Evolutionary conservation across 2,113 vertebrate species (phyloP).

Genomic region (Willisornis vidua): DNA sequence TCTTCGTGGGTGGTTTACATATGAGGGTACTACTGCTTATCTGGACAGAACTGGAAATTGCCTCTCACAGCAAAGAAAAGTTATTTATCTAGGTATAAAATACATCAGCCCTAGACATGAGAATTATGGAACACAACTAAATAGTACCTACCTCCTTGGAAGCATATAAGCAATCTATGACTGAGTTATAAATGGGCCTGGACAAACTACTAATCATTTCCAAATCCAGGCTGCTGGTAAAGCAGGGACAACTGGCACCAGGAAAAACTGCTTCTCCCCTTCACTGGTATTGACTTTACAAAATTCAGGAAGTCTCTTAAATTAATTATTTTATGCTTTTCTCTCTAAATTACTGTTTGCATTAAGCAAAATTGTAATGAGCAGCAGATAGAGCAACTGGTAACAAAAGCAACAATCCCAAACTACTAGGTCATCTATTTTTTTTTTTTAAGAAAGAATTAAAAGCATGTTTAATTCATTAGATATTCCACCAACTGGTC

Average conservation of each 20-base stretch:
- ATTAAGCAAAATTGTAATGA: conserved; percentile 21
- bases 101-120: background rate
- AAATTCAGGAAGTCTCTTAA: background rate
- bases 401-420: background rate
- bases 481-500: background rate
- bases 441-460: background rate
- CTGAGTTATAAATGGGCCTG: background rate
- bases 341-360: conserved; percentile 17
- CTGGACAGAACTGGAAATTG: background rate
- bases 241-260: background rate
- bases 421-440: background rate
- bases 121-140: background rate
- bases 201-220: conserved; percentile 10
- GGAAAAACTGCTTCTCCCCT: background rate
- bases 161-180: background rate
- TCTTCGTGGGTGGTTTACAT: background rate
- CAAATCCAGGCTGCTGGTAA: conserved; percentile 1
- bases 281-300: background rate
- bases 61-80: background rate
- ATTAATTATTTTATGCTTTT: conserved; percentile 12
- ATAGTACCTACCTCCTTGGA: background rate
- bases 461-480: background rate
- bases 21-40: background rate
- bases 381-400: background rate
- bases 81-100: background rate